These are phyloP conservation scores for Meriones psammophilus DNA, from an alignment of 2,797 vertebrate genomes.

Conservation along the genomic window DNA sequence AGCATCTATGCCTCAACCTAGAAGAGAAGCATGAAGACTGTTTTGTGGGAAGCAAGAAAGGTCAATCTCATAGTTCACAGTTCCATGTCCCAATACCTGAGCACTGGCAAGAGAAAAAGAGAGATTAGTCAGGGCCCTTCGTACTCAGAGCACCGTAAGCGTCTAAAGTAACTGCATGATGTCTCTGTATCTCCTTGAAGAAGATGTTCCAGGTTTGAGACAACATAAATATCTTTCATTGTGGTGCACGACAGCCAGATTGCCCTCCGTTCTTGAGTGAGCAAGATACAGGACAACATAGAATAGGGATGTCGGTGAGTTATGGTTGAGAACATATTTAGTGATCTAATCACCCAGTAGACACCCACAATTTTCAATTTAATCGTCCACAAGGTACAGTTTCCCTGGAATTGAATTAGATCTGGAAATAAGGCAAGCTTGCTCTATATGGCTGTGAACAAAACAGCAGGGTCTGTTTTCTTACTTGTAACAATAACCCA, in stretches of 20 bases:
- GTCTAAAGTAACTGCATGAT: constrained; percentile 78
- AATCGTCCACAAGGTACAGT: constrained; percentile 86
- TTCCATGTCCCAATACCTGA: constrained; percentile 75
- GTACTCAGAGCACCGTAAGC: constrained; percentile 81
- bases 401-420: constrained; percentile 86
- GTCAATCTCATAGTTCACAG: constrained; percentile 66
- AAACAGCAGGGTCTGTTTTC: constrained; percentile 70
- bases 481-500: constrained; percentile 67
- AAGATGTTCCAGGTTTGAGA: constrained; percentile 84
- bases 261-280: constrained; percentile 74
- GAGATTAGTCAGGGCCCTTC: constrained; percentile 84
- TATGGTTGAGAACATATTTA: constrained; percentile 82
- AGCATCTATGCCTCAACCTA: constrained; percentile 71
- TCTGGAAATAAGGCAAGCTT: constrained; percentile 80
- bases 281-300: constrained; percentile 68
- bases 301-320: constrained; percentile 72
- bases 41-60: constrained; percentile 79
- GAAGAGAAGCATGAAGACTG: constrained; percentile 77
- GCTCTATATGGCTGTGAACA: constrained; percentile 75
- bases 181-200: constrained; percentile 86
- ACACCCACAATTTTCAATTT: constrained; percentile 88
- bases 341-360: constrained; percentile 81
- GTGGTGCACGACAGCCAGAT: constrained; percentile 67
- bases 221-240: constrained; percentile 83
- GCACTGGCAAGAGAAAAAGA: constrained; percentile 75